phyloP scores from a whole-genome alignment of 2,113 vertebrate species.

The Grantiella picta region DNA sequence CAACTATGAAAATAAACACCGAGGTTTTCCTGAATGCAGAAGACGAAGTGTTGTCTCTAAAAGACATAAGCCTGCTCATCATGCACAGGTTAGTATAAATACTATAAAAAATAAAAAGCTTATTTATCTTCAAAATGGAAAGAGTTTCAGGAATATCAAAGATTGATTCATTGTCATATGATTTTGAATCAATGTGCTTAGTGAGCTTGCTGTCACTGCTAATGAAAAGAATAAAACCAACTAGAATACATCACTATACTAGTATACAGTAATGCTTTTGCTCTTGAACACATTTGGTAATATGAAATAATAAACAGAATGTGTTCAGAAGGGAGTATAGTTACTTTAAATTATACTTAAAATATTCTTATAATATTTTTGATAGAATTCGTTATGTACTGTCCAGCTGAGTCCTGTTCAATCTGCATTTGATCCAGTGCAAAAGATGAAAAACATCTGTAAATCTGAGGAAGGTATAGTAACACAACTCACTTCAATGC shows the following conservation, averaged over 20 bases:
- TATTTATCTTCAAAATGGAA: not conserved
- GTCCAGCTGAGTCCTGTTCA: slow-evolving; percentile 53
- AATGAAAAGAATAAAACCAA: not conserved
- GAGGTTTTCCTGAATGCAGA: slow-evolving; percentile 62
- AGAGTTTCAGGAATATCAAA: not conserved
- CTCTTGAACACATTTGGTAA: not conserved
- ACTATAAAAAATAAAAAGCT: not conserved
- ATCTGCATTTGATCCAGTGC: slow-evolving; percentile 53
- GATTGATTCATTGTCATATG: not conserved
- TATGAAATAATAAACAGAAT: not conserved
- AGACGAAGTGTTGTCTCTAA: slow-evolving; percentile 55
- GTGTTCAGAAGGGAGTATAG: not conserved
- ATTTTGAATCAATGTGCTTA: not conserved
- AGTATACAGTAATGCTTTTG: not conserved
- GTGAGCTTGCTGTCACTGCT: not conserved
- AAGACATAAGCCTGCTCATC: slow-evolving; percentile 56
- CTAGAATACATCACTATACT: not conserved
- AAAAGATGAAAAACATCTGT: not conserved
- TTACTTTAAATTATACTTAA: not conserved
- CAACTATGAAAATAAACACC: slow-evolving; percentile 56
- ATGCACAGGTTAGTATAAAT: slow-evolving; percentile 74
- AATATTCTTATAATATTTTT: slow-evolving; percentile 30
- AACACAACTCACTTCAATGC: not conserved
- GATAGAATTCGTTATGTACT: slow-evolving; percentile 53
- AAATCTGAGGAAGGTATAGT: slow-evolving; percentile 70